These are phyloP conservation scores for Palloptera scutellata DNA, from an alignment of 2,888 invertebrate genomes.

Conservation along the genomic window DNA sequence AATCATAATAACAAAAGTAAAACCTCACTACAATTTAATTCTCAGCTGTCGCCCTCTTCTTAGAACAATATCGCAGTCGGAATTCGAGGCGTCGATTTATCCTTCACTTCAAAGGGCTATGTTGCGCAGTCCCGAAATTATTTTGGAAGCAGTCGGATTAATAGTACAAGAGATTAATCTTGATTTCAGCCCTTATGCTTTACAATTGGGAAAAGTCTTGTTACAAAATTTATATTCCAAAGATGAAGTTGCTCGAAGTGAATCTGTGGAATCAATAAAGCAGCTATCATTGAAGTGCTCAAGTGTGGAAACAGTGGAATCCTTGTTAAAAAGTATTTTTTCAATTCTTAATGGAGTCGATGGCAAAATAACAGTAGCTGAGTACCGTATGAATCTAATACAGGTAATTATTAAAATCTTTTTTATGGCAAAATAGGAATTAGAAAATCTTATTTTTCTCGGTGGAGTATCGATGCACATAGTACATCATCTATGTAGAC, in stretches of 20 bases:
- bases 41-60: constrained; percentile 74
- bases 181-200: constrained; percentile 79
- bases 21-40: constrained; percentile 76
- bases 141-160: constrained; percentile 80
- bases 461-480: too few species aligned
- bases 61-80: constrained; percentile 69
- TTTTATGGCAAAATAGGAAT: too few species aligned
- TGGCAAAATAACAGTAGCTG: constrained; percentile 88
- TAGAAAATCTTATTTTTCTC: too few species aligned
- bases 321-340: constrained; percentile 76
- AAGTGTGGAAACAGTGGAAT: constrained; percentile 71
- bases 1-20: constrained; percentile 78
- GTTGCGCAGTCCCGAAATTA: constrained; percentile 92
- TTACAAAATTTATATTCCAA: constrained; percentile 86
- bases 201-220: constrained; percentile 82
- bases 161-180: constrained; percentile 76
- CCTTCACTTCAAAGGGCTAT: constrained; percentile 91
- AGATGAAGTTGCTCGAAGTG: constrained; percentile 78
- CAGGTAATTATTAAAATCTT: constrained; percentile 68
- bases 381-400: constrained; percentile 87
- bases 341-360: constrained; percentile 86
- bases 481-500: too few species aligned
- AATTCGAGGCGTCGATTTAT: constrained; percentile 77
- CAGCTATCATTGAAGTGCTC: constrained; percentile 77
- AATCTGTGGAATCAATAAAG: constrained; percentile 77